These are phyloP conservation scores for Drosophila sordidula DNA, from an alignment of 2,888 invertebrate genomes.

Conservation along the genomic window DNA sequence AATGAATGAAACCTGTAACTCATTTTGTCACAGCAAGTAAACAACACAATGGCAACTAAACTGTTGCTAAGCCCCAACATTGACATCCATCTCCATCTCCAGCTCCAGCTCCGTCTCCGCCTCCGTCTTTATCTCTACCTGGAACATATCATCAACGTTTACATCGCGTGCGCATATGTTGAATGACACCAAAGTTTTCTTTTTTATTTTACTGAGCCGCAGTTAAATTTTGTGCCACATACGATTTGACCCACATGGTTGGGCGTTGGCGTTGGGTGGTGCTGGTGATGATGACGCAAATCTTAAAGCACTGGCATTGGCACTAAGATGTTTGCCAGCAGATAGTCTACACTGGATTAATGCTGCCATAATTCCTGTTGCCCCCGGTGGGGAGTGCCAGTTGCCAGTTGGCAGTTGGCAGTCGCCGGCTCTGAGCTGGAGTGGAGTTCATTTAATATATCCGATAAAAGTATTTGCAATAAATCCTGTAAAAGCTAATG, in stretches of 20 bases:
- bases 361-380: constrained; percentile 77
- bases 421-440: constrained; percentile 38
- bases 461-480: constrained; percentile 83
- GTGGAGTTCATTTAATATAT: constrained; percentile 80
- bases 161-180: constrained; percentile 52
- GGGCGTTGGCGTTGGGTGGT: background rate
- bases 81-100: constrained; percentile 33
- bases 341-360: constrained; percentile 75
- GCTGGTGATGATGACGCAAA: constrained; percentile 69
- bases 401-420: constrained; percentile 15
- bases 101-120: background rate
- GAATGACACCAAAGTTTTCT: constrained; percentile 47
- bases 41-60: constrained; percentile 62
- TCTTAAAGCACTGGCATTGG: constrained; percentile 62
- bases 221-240: constrained; percentile 46
- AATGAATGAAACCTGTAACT: constrained; percentile 77
- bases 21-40: constrained; percentile 73
- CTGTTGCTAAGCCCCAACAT: constrained; percentile 69
- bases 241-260: constrained; percentile 59
- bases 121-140: constrained; percentile 15
- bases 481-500: constrained; percentile 83
- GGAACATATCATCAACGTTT: constrained; percentile 20
- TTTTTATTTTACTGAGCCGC: constrained; percentile 10
- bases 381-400: constrained; percentile 31
- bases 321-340: constrained; percentile 62